phyloP scores from a whole-genome alignment of 2,113 vertebrate genomes.

The Brachirus orientalis region DNA sequence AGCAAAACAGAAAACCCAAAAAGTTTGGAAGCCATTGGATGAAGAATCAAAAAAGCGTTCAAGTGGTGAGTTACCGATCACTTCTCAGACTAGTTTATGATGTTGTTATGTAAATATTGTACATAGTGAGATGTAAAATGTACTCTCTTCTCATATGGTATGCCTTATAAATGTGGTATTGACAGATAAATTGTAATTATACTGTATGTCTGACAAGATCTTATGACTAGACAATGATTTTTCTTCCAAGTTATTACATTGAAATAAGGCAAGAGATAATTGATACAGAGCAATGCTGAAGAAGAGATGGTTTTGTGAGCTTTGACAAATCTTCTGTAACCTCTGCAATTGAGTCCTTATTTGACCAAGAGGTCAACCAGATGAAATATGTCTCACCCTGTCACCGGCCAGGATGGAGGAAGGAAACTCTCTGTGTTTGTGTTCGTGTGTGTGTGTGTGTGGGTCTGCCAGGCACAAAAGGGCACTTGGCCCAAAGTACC shows the following conservation, averaged over 20 bases:
- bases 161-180: no score
- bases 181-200: no score
- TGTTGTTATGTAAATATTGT: background rate
- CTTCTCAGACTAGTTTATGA: background rate
- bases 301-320: background rate
- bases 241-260: no score
- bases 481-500: slow-evolving; percentile 56
- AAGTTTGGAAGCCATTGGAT: slow-evolving; percentile 14
- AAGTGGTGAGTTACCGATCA: slow-evolving; percentile 44
- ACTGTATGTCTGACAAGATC: no score
- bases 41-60: slow-evolving; percentile 12
- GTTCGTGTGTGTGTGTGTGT: slow-evolving; percentile 22
- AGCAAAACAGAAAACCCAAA: slow-evolving; percentile 15
- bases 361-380: slow-evolving; percentile 49
- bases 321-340: slow-evolving; percentile 3
- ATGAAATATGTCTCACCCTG: slow-evolving; percentile 35
- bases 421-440: slow-evolving; percentile 59
- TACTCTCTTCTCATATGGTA: no score
- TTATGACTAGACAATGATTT: no score
- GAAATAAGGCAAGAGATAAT: background rate
- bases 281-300: background rate
- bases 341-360: slow-evolving; percentile 19
- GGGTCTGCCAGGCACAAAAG: slow-evolving; percentile 24
- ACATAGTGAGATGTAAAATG: no score
- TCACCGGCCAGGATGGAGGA: slow-evolving; percentile 44